phyloP scores from a whole-genome alignment of 2,888 invertebrate genomes.

The Stenodema calcarata region DNA sequence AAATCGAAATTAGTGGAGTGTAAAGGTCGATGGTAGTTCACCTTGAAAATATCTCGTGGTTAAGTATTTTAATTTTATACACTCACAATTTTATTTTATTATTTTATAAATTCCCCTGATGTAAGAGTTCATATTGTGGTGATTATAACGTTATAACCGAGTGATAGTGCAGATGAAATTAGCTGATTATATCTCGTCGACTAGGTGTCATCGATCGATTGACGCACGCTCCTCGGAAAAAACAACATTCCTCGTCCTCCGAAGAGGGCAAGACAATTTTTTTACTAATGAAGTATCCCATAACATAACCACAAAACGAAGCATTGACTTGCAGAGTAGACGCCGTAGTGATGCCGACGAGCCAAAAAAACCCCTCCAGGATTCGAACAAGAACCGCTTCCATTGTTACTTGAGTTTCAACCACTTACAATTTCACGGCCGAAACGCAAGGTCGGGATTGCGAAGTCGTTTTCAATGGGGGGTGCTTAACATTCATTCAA shows the following conservation, averaged over 20 bases:
- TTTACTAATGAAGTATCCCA: neutral
- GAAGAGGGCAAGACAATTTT: neutral
- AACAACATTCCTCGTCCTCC: neutral
- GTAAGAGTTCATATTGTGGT: too few species aligned
- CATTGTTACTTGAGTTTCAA: constrained; percentile 16
- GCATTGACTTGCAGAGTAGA: neutral
- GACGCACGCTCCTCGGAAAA: neutral
- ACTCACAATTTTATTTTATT: too few species aligned
- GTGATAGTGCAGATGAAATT: neutral
- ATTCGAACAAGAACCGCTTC: neutral
- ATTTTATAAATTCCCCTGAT: too few species aligned
- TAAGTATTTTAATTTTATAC: too few species aligned
- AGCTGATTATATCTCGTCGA: neutral
- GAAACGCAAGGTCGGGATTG: constrained; percentile 1
- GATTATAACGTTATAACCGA: neutral
- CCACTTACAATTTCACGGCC: constrained; percentile 13
- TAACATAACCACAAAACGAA: neutral
- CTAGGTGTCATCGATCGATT: neutral
- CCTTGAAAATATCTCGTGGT: too few species aligned
- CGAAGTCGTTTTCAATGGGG: constrained; percentile 15
- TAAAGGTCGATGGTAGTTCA: too few species aligned
- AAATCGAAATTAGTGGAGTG: too few species aligned
- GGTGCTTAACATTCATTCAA: neutral
- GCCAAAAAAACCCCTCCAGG: neutral
- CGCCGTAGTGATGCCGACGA: neutral